These are phyloP conservation scores for Syrista parreyssii DNA, from an alignment of 2,888 invertebrate species.

Conservation along the genomic window DNA sequence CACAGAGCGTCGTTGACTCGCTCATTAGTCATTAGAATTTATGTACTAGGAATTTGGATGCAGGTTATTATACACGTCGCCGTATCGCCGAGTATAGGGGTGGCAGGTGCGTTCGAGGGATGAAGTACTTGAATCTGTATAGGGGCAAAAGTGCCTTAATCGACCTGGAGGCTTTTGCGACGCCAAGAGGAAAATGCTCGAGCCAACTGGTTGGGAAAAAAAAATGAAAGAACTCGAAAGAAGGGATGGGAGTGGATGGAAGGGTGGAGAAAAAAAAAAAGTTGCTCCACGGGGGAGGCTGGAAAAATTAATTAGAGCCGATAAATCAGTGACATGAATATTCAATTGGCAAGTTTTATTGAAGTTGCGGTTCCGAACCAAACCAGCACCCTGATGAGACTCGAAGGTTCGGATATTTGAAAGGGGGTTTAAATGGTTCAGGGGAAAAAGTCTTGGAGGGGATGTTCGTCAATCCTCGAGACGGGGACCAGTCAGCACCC, in stretches of 20 bases:
- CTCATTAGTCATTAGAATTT: neutral
- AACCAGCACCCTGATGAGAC: neutral
- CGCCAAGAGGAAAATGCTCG: neutral
- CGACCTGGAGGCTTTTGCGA: neutral
- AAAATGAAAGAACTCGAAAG: neutral
- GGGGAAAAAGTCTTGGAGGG: neutral
- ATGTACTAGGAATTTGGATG: neutral
- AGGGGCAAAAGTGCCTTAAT: neutral
- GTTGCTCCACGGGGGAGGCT: neutral
- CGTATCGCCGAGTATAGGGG: neutral
- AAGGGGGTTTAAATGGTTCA: neutral
- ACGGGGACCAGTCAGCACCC: neutral
- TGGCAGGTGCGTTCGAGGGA: neutral
- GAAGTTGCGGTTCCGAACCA: neutral
- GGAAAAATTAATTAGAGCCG: constrained; percentile 8
- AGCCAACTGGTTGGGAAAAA: no score
- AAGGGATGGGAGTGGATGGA: neutral
- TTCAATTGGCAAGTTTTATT: constrained; percentile 19
- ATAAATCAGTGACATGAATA: constrained; percentile 18
- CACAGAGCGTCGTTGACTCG: neutral
- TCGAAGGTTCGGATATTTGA: neutral
- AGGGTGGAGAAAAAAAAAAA: neutral
- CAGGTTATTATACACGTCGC: neutral
- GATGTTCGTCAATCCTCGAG: neutral
- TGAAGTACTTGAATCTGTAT: neutral